A percentile compares a stretch with the other conserved stretches of the same genome.
Conservation (phyloP, 2,113 vertebrate genomes). For the Paedocypris sp. region DNA sequence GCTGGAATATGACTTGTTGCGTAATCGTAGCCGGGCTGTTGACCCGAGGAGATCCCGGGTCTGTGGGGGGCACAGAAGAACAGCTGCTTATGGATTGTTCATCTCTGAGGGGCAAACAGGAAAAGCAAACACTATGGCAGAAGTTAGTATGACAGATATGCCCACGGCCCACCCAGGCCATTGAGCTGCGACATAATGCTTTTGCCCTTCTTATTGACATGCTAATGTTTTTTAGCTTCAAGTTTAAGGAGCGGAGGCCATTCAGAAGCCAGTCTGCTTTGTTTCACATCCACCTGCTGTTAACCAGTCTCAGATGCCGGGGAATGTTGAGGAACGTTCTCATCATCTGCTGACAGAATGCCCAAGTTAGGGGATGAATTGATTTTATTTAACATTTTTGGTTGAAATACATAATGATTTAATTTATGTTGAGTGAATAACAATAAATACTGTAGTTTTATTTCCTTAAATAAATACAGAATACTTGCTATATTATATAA, state of each 20-base stretch:
- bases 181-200: neutral
- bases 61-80: neutral
- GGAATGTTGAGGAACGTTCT: neutral
- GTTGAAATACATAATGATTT: neutral
- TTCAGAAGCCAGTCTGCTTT: neutral
- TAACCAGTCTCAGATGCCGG: neutral
- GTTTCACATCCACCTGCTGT: slow-evolving; percentile 19
- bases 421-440: neutral
- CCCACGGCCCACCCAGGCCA: neutral
- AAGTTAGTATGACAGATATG: slow-evolving; percentile 6
- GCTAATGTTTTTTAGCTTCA: neutral
- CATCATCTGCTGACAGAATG: neutral
- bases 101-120: slow-evolving; percentile 1
- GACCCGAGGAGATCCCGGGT: slow-evolving; percentile 14
- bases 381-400: too few relatives aligned
- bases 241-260: neutral
- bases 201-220: neutral
- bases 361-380: too few relatives aligned
- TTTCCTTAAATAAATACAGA: too few relatives aligned
- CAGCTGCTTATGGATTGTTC: slow-evolving; percentile 7
- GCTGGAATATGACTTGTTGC: neutral
- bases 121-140: slow-evolving; percentile 13
- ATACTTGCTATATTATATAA: too few relatives aligned
- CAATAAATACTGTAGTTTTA: too few relatives aligned
- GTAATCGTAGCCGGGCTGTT: neutral